A percentile compares a stretch with the other conserved stretches of the same genome.
Conservation (phyloP, 2,888 invertebrate species). For the Pseudoips prasinana region DNA sequence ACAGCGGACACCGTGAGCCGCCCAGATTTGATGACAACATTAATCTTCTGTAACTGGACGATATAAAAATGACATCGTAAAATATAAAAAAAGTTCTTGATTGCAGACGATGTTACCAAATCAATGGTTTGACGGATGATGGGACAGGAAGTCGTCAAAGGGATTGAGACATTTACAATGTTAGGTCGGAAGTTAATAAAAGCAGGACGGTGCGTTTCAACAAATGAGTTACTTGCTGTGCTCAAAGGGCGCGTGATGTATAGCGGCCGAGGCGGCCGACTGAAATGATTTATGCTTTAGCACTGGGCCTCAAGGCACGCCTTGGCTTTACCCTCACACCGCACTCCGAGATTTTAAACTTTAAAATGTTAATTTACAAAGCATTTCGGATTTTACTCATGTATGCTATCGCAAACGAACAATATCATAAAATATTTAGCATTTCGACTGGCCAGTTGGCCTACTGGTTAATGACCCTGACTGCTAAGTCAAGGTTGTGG, state of each 20-base stretch:
- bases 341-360: conserved; percentile 44
- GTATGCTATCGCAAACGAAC: no score
- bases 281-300: conserved; percentile 65
- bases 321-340: conserved; percentile 31
- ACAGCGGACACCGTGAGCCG: conserved; percentile 54
- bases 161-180: conserved; percentile 73
- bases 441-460: no score
- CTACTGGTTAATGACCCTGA: no score
- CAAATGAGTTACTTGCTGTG: conserved; percentile 60
- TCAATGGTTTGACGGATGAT: conserved; percentile 50
- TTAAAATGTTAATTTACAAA: conserved; percentile 53
- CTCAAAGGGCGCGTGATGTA: conserved; percentile 67
- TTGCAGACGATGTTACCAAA: conserved; percentile 49
- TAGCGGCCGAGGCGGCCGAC: conserved; percentile 47
- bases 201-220: conserved; percentile 54
- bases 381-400: conserved; percentile 40
- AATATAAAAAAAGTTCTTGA: conserved; percentile 44
- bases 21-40: conserved; percentile 63
- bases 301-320: conserved; percentile 44
- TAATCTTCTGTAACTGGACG: conserved; percentile 68
- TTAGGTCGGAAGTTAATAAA: conserved; percentile 65
- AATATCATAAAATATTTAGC: no score
- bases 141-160: conserved; percentile 67
- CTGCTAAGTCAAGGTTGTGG: no score
- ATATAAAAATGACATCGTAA: conserved; percentile 54